Percentiles rank a stretch among this genome's conserved stretches.
These are phyloP conservation scores for Holacanthus passer DNA, from an alignment of 2,113 vertebrate genomes.

Conservation along the genomic window DNA sequence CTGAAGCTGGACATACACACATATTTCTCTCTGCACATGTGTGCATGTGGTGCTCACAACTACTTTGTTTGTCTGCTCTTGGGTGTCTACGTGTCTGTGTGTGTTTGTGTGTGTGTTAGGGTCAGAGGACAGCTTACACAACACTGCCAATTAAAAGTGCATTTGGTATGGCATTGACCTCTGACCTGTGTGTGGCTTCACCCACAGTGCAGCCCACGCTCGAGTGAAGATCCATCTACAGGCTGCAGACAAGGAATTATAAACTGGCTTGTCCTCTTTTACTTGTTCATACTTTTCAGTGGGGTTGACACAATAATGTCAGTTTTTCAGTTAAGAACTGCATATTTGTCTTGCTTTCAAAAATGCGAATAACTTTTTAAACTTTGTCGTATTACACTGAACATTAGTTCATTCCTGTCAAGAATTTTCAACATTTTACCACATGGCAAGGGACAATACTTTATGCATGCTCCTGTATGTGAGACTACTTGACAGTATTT, in stretches of 20 bases:
- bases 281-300: not conserved
- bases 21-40: not conserved
- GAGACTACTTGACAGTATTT: not conserved
- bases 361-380: not conserved
- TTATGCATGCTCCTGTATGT: not conserved
- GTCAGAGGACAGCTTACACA: constrained; percentile 36
- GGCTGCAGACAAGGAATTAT: not conserved
- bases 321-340: not conserved
- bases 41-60: not conserved
- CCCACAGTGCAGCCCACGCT: not conserved
- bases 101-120: not conserved
- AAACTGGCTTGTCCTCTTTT: not conserved
- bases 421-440: not conserved
- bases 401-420: not conserved
- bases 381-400: no score
- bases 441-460: not conserved
- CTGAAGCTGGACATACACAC: not conserved
- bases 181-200: not conserved
- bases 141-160: constrained; percentile 46
- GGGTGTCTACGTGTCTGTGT: not conserved
- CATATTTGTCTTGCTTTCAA: not conserved
- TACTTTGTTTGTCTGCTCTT: not conserved
- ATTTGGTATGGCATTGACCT: constrained; percentile 25
- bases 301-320: not conserved
- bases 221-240: not conserved